Evolutionary conservation across 1,140 invertebrate species (phyloP).

Genomic region (Tribolium castaneum): DNA sequence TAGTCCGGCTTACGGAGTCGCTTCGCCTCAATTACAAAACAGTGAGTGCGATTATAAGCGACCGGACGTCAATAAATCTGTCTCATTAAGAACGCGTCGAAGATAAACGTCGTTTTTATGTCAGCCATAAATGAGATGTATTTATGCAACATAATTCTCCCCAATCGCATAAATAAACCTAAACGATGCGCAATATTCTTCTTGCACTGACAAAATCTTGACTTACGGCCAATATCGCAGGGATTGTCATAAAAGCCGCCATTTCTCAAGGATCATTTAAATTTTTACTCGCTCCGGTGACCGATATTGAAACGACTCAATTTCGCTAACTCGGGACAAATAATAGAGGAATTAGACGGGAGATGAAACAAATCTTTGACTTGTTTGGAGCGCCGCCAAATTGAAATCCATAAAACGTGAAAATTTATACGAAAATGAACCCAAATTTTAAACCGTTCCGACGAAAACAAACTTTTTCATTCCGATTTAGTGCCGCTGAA

Average conservation of each 20-base stretch:
- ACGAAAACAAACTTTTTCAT: neutral
- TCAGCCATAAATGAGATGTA: neutral
- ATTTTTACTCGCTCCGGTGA: slow-evolving; percentile 8
- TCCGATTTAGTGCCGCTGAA: neutral
- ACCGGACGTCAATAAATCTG: neutral
- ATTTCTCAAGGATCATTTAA: slow-evolving; percentile 26
- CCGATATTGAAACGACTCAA: neutral
- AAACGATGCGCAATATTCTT: slow-evolving; percentile 25
- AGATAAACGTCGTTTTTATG: neutral
- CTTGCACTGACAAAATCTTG: slow-evolving; percentile 20
- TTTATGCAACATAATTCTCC: slow-evolving; percentile 15
- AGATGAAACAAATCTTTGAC: slow-evolving; percentile 3
- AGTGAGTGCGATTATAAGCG: neutral
- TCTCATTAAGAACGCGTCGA: neutral
- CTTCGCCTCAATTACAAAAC: neutral
- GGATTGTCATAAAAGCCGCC: slow-evolving; percentile 1
- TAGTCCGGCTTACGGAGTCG: neutral
- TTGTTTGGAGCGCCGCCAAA: neutral
- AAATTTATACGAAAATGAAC: slow-evolving; percentile 18
- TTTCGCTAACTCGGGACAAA: neutral
- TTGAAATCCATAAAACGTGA: slow-evolving; percentile 18
- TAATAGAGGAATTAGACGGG: neutral
- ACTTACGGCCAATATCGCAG: slow-evolving; percentile 17
- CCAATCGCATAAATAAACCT: slow-evolving; percentile 15
- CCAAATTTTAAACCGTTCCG: neutral